Evolutionary conservation across 2,888 invertebrate genomes (phyloP).

Genomic region (Pycnomerus fuliginosus): DNA sequence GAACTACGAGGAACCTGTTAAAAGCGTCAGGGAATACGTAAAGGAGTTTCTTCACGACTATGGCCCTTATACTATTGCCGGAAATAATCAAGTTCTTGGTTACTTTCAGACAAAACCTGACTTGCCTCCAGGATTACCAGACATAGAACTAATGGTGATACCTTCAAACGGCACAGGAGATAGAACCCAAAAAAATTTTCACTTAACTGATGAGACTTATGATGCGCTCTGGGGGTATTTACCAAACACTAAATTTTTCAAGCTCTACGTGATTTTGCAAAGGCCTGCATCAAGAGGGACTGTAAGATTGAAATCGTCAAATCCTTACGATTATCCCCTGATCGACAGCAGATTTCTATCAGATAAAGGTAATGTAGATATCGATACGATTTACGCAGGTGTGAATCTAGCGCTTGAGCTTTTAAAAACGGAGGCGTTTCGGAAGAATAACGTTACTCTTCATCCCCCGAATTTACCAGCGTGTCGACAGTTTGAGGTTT

Average conservation of each 20-base stretch:
- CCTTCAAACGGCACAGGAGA: slow-evolving; percentile 14
- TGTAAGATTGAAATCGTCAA: slow-evolving; percentile 55
- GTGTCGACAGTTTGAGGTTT: not conserved
- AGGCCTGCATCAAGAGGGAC: slow-evolving; percentile 56
- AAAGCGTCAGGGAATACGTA: slow-evolving; percentile 16
- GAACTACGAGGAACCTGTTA: slow-evolving; percentile 22
- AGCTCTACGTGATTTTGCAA: slow-evolving; percentile 55
- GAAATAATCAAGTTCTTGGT: not conserved
- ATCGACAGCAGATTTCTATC: slow-evolving; percentile 67
- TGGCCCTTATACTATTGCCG: slow-evolving; percentile 9
- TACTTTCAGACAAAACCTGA: slow-evolving; percentile 7
- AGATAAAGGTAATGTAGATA: slow-evolving; percentile 55
- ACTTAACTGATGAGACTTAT: not conserved
- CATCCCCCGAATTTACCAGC: not conserved
- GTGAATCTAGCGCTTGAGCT: slow-evolving; percentile 59
- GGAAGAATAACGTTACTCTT: slow-evolving; percentile 54
- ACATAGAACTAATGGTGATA: slow-evolving; percentile 21
- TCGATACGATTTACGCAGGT: slow-evolving; percentile 61
- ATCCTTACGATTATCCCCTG: slow-evolving; percentile 63
- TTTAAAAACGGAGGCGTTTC: slow-evolving; percentile 60
- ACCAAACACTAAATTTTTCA: slow-evolving; percentile 41
- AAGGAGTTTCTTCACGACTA: slow-evolving; percentile 25
- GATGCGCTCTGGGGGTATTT: slow-evolving; percentile 39
- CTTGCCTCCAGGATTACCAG: slow-evolving; percentile 17
- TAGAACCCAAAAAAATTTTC: slow-evolving; percentile 13